These are phyloP conservation scores for Cyprinella venusta DNA, from an alignment of 2,797 vertebrate species.

Conservation along the genomic window DNA sequence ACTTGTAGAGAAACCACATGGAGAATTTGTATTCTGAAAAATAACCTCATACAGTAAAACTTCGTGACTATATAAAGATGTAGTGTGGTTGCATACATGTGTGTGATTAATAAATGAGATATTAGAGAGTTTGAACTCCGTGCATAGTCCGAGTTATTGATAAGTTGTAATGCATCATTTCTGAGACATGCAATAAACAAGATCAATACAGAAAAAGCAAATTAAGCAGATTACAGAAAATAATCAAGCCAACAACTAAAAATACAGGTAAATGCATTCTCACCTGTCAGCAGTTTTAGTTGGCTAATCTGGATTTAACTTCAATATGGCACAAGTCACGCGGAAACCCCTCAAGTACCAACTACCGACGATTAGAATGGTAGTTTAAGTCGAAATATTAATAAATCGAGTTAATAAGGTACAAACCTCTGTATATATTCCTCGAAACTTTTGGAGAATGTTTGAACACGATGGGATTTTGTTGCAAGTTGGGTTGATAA, in stretches of 20 bases:
- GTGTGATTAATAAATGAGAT: neutral
- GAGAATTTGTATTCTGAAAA: too few relatives aligned
- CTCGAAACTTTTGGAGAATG: constrained; percentile 12
- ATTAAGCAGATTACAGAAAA: neutral
- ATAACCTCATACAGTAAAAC: neutral
- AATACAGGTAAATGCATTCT: neutral
- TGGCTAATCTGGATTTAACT: constrained; percentile 27
- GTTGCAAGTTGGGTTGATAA: constrained; percentile 36
- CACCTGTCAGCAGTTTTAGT: constrained; percentile 37
- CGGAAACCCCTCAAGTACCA: neutral
- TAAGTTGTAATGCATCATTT: neutral
- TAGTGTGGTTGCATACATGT: neutral
- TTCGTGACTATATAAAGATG: neutral
- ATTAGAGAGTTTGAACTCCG: neutral
- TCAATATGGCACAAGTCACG: constrained; percentile 10
- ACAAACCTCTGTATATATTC: neutral
- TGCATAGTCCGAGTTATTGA: neutral
- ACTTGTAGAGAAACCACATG: neutral
- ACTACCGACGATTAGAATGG: neutral
- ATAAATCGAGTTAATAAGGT: neutral
- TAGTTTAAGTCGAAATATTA: neutral
- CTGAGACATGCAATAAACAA: neutral
- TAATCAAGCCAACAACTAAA: neutral
- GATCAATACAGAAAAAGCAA: neutral
- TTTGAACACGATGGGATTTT: constrained; percentile 9